Evolutionary conservation across 2,113 vertebrate species (phyloP).

Genomic region (Prunella himalayana): DNA sequence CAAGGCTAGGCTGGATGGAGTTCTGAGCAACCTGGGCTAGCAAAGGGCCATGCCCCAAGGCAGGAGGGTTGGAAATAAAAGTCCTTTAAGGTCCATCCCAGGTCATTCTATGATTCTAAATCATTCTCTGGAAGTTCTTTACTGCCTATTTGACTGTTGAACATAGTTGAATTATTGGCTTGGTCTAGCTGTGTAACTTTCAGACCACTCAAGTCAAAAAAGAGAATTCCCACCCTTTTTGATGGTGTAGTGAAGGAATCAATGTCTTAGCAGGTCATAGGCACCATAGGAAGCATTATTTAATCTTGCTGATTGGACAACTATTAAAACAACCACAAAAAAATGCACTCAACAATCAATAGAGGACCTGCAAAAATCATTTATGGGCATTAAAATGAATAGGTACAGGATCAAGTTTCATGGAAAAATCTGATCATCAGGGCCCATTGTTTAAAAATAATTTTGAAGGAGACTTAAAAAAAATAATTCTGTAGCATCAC

Average conservation of each 20-base stretch:
- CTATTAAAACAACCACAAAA: background rate
- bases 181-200: background rate
- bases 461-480: background rate
- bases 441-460: background rate
- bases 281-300: background rate
- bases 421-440: background rate
- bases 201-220: background rate
- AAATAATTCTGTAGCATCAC: background rate
- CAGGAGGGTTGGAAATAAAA: background rate
- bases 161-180: background rate
- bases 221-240: background rate
- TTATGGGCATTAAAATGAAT: background rate
- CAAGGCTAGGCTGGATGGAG: background rate
- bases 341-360: background rate
- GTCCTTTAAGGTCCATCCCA: background rate
- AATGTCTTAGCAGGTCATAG: background rate
- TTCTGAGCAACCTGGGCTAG: background rate
- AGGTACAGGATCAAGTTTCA: background rate
- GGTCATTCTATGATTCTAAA: background rate
- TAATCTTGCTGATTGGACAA: background rate
- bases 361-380: background rate
- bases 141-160: background rate
- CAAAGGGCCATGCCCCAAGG: rapidly evolving
- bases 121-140: background rate
- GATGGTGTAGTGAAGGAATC: background rate